Evolutionary conservation across 2,797 vertebrate genomes (phyloP).

Genomic region (Tympanoctomys barrerae): DNA sequence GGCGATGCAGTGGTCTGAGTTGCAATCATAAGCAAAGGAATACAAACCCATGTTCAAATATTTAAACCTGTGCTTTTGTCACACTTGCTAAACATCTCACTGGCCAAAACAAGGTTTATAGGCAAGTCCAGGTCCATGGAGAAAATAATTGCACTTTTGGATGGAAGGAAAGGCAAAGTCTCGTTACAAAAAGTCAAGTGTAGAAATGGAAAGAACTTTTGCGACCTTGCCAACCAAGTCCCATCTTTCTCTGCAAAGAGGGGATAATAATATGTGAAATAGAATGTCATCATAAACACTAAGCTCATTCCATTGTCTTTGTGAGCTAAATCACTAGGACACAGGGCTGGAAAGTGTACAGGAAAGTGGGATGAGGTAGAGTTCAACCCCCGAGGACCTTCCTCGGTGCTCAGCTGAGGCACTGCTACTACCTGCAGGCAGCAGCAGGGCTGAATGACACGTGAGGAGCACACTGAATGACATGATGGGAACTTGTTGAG

Average conservation of each 20-base stretch:
- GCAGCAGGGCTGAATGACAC: background rate
- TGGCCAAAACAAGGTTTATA: background rate
- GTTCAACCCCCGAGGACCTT: background rate
- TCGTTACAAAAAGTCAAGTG: background rate
- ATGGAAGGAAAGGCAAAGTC: background rate
- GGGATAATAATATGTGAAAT: background rate
- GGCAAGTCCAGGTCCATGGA: background rate
- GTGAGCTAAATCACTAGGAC: background rate
- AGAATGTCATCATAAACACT: background rate
- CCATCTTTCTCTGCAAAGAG: background rate
- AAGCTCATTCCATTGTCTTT: background rate
- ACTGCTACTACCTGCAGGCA: background rate
- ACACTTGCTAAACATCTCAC: background rate
- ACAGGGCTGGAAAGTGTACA: background rate
- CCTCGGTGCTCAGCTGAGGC: background rate
- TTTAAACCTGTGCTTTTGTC: background rate
- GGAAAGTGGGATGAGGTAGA: background rate
- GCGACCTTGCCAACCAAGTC: background rate
- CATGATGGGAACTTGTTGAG: background rate
- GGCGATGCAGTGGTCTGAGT: background rate
- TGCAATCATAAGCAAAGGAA: background rate
- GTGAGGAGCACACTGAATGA: background rate
- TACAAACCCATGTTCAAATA: background rate
- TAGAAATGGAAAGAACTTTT: background rate
- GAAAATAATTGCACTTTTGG: background rate